Evolutionary conservation across 2,797 vertebrate genomes (phyloP), one percentile per base, ranked within the genome.

Genomic region (Graptemys geographica): DNA sequence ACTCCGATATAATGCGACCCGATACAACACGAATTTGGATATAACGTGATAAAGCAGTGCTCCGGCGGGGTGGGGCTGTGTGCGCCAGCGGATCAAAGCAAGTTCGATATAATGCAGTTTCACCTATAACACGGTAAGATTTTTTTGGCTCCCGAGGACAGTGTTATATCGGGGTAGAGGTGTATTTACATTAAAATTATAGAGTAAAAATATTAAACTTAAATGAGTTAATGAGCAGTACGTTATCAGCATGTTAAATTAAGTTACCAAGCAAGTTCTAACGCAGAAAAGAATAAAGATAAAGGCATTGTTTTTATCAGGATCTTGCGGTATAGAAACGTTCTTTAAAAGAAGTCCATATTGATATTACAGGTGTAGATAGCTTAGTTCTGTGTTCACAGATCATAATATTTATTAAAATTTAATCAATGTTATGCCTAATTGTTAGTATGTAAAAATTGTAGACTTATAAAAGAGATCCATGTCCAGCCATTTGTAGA

Each of bases 401-500:
- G 2, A 62, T 37, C 15, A 65, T 65, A 53, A n/a, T 49, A 65
- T 72, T 62, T 37, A 23, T 18, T 25, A 69, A 56, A 79, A 56
- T 65, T 13, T 19, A 47, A 44, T 51, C 37, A 93, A 92, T 90
- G 37, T 6, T 81, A 47, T 56, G 53, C 41, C 16, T 62, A 86
- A 25, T 59, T 74, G 53, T 8, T 8, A 81, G n/a, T 21, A 23
- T 49, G 7, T 31, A 44, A 74, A 91, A 57, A 69, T 8, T n/a
- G 53, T 80, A 78, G 53, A 19, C 76, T 92, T 91, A 57, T 81
- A 52, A 72, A 84, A 79, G 27, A 86, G 86, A 94, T 76, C 92
- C 69, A 84, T n/a, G 47, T 90, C 87, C 86, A 56, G 52, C 52
- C 37, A 83, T 87, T 96, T 95, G 72, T 90, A 55, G 89, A 84